Evolutionary conservation across 1,140 invertebrate species (phyloP), one percentile per base, ranked within the genome.

Genomic region (Danaus melanippus): DNA sequence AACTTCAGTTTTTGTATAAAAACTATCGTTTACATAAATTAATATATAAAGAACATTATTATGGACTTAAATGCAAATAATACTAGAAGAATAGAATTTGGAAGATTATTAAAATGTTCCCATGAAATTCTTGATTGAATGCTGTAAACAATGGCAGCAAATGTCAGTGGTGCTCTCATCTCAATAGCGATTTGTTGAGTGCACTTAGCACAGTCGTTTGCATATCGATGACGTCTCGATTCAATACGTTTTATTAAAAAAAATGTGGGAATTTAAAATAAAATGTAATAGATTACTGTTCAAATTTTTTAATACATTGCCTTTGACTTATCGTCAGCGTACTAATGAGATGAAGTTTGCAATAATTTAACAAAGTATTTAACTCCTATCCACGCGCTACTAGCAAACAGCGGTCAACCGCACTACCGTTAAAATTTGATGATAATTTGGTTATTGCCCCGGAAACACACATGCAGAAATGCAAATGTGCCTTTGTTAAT

Each of bases 401-500:
- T 43, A 53, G 55, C 12, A 56, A 56, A 60, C 60, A 61, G 68
- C 67, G 68, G 69, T 72, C 58, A 72, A 79, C 71, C 73, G 42
- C 42, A 50, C 58, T 56, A 67, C 71, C 69, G 74, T 80, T 84
- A 75, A 71, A 69, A 69, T 69, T 58, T 59, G 59, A 71, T 71
- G 69, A 73, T 73, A 74, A 79, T 79, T 80, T 76, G 68, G 70
- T 66, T 79, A 73, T 77, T 80, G 67, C 70, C 63, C 71, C 76
- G 71, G 66, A 79, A 74, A 77, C 58, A 66, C 62, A 67, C 66
- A 82, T 82, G 75, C 76, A 84, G 71, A 84, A 73, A 84, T 84
- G 79, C 72, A 82, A 82, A 84, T 82, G 75, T 62, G 59, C 73
- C 66, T 75, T 82, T 80, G 77, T 84, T 69, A 64, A 70, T 64